Evolutionary conservation across 2,797 vertebrate genomes (phyloP).

Genomic region (Melanotaenia nigrans): DNA sequence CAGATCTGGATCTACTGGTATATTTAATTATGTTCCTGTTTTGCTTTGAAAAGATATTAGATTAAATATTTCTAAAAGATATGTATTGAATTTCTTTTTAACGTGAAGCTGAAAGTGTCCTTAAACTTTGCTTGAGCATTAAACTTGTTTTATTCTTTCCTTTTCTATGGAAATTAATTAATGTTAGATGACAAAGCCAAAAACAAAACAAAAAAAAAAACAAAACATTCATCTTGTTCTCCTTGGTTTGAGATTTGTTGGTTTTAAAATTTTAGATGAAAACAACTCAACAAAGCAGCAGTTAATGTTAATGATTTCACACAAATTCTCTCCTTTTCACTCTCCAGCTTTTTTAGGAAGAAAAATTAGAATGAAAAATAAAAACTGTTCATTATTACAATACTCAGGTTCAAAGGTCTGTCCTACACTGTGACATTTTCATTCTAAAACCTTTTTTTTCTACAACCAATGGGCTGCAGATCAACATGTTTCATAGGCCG

Average conservation of each 20-base stretch:
- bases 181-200: constrained; percentile 3
- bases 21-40: too few species aligned
- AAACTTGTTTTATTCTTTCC: constrained; percentile 33
- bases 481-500: too few species aligned
- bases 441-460: too few species aligned
- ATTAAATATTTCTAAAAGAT: too few species aligned
- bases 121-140: neutral
- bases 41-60: too few species aligned
- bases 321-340: constrained; percentile 19
- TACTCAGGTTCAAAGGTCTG: neutral
- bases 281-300: constrained; percentile 11
- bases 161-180: constrained; percentile 14
- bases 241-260: neutral
- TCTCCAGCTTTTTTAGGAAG: neutral
- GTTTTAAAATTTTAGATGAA: neutral
- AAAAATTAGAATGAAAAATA: neutral
- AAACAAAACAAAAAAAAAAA: neutral
- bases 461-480: too few species aligned
- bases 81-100: too few species aligned
- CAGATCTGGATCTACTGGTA: too few species aligned
- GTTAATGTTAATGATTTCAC: constrained; percentile 32
- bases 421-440: neutral
- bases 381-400: constrained; percentile 3
- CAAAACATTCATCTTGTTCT: constrained; percentile 8
- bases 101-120: too few species aligned